These are phyloP conservation scores for Lordiphosa clarofinis DNA, from an alignment of 1,140 invertebrate genomes.

Conservation along the genomic window DNA sequence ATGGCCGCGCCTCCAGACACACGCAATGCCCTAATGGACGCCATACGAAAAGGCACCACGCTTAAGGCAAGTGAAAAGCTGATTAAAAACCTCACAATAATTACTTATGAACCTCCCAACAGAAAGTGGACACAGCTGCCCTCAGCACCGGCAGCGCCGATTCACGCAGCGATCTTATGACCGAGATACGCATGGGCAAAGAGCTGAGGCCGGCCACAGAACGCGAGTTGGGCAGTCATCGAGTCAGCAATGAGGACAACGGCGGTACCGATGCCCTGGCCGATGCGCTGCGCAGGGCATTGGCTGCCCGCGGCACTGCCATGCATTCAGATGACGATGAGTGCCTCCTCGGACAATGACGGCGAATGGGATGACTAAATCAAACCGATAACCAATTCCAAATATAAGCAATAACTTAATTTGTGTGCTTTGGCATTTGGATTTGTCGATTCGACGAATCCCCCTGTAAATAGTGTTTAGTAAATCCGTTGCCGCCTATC, in stretches of 20 bases:
- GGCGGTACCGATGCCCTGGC: constrained; percentile 71
- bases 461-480: constrained; percentile 68
- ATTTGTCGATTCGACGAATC: constrained; percentile 54
- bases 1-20: constrained; percentile 79
- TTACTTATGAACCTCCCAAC: constrained; percentile 19
- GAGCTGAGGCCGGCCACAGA: constrained; percentile 84
- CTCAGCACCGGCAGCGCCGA: constrained; percentile 77
- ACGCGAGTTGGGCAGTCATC: constrained; percentile 58
- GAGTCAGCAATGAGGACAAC: constrained; percentile 50
- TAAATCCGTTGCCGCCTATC: constrained; percentile 62
- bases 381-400: constrained; percentile 39
- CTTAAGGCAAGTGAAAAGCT: constrained; percentile 81
- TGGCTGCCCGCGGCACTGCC: constrained; percentile 57
- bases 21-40: constrained; percentile 87
- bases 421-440: constrained; percentile 69
- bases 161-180: constrained; percentile 86
- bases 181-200: constrained; percentile 89
- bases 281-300: constrained; percentile 68
- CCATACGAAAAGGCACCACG: constrained; percentile 85
- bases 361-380: constrained; percentile 70
- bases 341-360: constrained; percentile 66
- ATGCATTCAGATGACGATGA: constrained; percentile 77
- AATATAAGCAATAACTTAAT: constrained; percentile 70
- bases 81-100: neutral
- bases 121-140: constrained; percentile 83